phyloP scores from a whole-genome alignment of 2,888 invertebrate species.

The Chloroclysta siterata region DNA sequence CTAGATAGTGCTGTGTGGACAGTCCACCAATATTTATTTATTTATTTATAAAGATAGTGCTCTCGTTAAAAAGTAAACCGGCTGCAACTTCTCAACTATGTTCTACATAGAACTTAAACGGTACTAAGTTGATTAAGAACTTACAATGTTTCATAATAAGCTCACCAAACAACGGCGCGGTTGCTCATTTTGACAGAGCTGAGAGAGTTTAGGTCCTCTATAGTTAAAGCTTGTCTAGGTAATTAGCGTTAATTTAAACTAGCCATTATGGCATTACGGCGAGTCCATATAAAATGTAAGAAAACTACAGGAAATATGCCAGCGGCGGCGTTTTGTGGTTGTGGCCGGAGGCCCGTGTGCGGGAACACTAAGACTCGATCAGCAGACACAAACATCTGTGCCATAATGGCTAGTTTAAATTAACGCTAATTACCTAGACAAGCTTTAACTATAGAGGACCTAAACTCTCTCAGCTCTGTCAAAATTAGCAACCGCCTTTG shows the following conservation, averaged over 20 bases:
- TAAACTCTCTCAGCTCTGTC: neutral
- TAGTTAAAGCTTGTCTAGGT: neutral
- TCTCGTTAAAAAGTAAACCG: neutral
- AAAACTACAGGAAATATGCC: too few relatives aligned
- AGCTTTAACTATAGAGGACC: neutral
- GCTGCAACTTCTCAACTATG: neutral
- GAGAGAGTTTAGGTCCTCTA: neutral
- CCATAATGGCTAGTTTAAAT: too few relatives aligned
- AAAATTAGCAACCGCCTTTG: slow-evolving; percentile 1
- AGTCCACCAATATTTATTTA: neutral
- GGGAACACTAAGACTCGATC: too few relatives aligned
- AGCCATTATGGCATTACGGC: too few relatives aligned
- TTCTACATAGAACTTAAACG: neutral
- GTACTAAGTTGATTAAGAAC: slow-evolving; percentile 18
- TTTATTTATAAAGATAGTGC: neutral
- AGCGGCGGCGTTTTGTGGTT: too few relatives aligned
- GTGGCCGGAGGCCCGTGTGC: too few relatives aligned
- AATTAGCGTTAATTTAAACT: too few relatives aligned
- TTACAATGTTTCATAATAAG: slow-evolving; percentile 17
- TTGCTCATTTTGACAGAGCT: neutral
- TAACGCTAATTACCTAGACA: neutral
- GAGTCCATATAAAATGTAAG: too few relatives aligned
- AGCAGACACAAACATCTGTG: too few relatives aligned
- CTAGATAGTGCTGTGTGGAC: too few relatives aligned
- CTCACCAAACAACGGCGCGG: slow-evolving; percentile 4